Evolutionary conservation across 2,888 invertebrate genomes (phyloP).

Genomic region (Eilema depressum): DNA sequence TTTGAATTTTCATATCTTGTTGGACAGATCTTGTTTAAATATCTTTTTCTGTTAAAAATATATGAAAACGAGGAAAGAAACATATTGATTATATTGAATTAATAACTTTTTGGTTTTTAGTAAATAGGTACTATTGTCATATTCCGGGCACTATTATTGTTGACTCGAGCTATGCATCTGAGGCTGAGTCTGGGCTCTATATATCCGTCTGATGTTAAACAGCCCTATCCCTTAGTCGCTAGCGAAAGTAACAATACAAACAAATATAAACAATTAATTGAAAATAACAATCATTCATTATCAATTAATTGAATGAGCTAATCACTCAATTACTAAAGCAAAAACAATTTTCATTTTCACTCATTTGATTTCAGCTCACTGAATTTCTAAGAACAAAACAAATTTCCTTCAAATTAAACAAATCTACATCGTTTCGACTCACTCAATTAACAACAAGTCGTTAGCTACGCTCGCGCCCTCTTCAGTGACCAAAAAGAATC

Average conservation of each 20-base stretch:
- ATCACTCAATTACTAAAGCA: not conserved
- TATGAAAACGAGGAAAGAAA: not conserved
- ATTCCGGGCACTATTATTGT: too few species aligned
- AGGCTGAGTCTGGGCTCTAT: too few species aligned
- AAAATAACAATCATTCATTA: not conserved
- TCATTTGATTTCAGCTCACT: not conserved
- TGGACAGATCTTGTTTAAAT: not conserved
- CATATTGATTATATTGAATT: not conserved
- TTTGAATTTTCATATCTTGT: conserved; percentile 4
- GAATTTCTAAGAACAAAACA: not conserved
- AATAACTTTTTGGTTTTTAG: too few species aligned
- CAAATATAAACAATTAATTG: too few species aligned
- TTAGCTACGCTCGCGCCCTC: conserved; percentile 4
- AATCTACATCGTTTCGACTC: not conserved
- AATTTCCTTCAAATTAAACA: not conserved
- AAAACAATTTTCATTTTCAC: not conserved
- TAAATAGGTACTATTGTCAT: too few species aligned
- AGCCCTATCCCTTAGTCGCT: too few species aligned
- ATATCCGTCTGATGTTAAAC: too few species aligned
- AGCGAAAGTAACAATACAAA: too few species aligned
- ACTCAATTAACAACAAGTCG: conserved; percentile 5
- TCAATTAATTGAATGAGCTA: not conserved
- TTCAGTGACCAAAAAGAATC: not conserved
- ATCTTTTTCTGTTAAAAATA: not conserved
- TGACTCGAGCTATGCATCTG: too few species aligned